These are phyloP conservation scores for Lophochroa leadbeateri DNA, from an alignment of 2,113 vertebrate genomes.

Conservation along the genomic window DNA sequence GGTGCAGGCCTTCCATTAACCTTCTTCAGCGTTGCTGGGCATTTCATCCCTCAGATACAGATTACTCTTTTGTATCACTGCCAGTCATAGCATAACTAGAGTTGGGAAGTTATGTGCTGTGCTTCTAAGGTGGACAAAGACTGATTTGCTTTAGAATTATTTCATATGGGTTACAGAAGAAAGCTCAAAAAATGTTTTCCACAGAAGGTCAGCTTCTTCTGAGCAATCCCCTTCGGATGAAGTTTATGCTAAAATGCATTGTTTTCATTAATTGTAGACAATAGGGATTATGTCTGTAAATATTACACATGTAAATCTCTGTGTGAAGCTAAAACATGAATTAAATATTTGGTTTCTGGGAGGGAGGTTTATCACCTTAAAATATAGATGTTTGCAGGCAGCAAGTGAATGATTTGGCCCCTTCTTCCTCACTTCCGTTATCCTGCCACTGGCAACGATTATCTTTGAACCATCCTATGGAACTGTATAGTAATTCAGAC, in stretches of 20 bases:
- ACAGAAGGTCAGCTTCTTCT: not conserved
- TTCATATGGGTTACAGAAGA: not conserved
- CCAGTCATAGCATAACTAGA: not conserved
- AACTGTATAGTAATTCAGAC: not conserved
- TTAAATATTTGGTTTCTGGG: not conserved
- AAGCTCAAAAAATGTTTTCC: not conserved
- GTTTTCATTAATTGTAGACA: not conserved
- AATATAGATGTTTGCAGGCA: not conserved
- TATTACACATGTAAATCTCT: not conserved
- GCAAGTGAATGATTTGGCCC: rapidly evolving
- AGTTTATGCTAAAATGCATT: not conserved
- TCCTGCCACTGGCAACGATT: not conserved
- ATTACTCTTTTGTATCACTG: not conserved
- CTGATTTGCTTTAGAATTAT: not conserved
- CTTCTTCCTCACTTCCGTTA: not conserved
- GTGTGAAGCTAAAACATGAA: not conserved
- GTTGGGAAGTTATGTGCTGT: not conserved
- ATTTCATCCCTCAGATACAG: not conserved
- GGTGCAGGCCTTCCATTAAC: not conserved
- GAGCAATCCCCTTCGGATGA: not conserved
- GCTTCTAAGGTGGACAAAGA: not conserved
- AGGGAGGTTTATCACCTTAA: not conserved
- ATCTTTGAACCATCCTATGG: not conserved
- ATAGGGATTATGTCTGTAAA: not conserved
- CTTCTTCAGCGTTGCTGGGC: not conserved